These are phyloP conservation scores for Etheostoma spectabile DNA, from an alignment of 2,113 vertebrate species.

Conservation along the genomic window DNA sequence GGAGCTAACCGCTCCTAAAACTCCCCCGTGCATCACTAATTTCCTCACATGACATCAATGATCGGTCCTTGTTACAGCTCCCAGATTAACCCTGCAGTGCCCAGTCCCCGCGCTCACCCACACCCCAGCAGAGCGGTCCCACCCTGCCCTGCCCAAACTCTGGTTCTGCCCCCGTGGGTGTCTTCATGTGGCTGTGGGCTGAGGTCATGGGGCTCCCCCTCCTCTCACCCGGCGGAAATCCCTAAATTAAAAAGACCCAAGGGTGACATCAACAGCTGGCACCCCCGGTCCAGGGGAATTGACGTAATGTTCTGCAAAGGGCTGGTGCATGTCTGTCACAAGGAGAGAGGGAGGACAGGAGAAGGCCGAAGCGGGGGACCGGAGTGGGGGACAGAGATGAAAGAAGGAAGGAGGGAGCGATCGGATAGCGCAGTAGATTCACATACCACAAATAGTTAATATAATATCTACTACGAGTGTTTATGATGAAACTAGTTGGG, in stretches of 20 bases:
- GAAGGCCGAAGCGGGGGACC: constrained; percentile 6
- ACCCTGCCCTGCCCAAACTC: constrained; percentile 39
- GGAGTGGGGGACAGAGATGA: constrained; percentile 7
- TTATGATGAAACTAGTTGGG: not conserved
- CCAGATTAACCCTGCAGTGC: constrained; percentile 20
- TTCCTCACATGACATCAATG: constrained; percentile 15
- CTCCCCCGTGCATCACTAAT: not conserved
- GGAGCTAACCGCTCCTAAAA: constrained; percentile 24
- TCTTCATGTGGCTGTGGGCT: constrained; percentile 74
- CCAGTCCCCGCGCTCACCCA: constrained; percentile 6
- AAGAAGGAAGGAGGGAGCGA: not conserved
- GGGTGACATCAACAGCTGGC: constrained; percentile 83
- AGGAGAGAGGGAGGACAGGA: constrained; percentile 1
- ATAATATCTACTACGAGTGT: not conserved
- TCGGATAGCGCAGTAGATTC: not conserved
- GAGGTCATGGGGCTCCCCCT: constrained; percentile 73
- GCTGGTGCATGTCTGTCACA: constrained; percentile 77
- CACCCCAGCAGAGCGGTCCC: constrained; percentile 39
- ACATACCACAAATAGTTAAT: constrained; percentile 10
- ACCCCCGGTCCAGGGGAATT: constrained; percentile 57
- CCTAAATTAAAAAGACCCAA: constrained; percentile 81
- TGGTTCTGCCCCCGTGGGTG: constrained; percentile 47
- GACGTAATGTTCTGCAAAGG: constrained; percentile 75
- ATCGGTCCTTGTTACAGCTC: constrained; percentile 9
- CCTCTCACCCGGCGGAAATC: constrained; percentile 80